These are phyloP conservation scores for Galbula dea DNA, from an alignment of 2,113 vertebrate species.

Conservation along the genomic window DNA sequence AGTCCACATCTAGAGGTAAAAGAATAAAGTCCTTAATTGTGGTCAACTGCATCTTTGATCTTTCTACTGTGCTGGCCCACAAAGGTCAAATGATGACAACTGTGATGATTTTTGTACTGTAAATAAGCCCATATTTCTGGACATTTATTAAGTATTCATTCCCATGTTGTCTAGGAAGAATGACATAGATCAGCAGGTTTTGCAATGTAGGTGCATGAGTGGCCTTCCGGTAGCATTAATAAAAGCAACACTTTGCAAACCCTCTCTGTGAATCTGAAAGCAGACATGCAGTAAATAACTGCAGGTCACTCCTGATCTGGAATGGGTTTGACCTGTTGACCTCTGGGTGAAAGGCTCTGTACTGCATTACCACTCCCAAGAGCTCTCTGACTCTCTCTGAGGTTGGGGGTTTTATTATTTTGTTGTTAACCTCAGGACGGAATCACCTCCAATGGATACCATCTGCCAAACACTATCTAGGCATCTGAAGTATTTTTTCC, in stretches of 20 bases:
- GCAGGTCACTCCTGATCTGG: conserved; percentile 20
- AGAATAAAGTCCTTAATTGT: conserved; percentile 21
- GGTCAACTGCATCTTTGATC: conserved; percentile 25
- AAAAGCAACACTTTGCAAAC: background rate
- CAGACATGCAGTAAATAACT: background rate
- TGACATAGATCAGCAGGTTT: background rate
- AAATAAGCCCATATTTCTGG: background rate
- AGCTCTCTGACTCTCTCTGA: conserved; percentile 3
- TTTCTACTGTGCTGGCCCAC: background rate
- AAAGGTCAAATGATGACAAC: conserved; percentile 5
- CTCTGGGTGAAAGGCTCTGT: conserved; percentile 56
- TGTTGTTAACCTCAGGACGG: conserved; percentile 42
- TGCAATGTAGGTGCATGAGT: background rate
- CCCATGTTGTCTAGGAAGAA: background rate
- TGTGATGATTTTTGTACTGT: background rate
- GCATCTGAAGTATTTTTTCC: conserved; percentile 18
- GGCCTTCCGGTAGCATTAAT: background rate
- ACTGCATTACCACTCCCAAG: conserved; percentile 43
- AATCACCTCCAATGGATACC: conserved; percentile 48
- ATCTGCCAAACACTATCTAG: conserved; percentile 43
- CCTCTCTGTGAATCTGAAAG: background rate
- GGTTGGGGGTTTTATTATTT: conserved; percentile 32
- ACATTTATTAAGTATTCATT: background rate
- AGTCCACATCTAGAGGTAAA: background rate
- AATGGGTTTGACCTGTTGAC: conserved; percentile 60